These are phyloP conservation scores for Phalacrocorax brasilianus DNA, from an alignment of 2,113 vertebrate species.

Conservation along the genomic window DNA sequence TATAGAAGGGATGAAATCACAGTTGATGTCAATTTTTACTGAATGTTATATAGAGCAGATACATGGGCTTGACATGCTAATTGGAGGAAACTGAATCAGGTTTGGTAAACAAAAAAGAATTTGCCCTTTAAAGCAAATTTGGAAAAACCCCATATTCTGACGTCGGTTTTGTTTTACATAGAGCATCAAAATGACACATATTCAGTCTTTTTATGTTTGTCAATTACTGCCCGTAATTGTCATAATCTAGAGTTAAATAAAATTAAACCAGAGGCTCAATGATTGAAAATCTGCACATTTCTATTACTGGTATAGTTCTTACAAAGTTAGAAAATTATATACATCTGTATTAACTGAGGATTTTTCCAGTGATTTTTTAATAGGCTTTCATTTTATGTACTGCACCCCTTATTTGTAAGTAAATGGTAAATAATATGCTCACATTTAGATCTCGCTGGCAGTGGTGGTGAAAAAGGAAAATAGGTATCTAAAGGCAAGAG, in stretches of 20 bases:
- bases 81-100: conserved; percentile 40
- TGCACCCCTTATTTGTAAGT: background rate
- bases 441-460: background rate
- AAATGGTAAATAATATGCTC: background rate
- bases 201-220: background rate
- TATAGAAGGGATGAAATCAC: conserved; percentile 47
- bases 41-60: conserved; percentile 48
- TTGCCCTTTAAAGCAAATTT: conserved; percentile 21
- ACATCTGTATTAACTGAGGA: background rate
- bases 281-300: background rate
- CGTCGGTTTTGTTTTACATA: background rate
- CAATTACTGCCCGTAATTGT: background rate
- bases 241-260: background rate
- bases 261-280: background rate
- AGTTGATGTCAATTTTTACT: conserved; percentile 27
- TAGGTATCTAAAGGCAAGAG: background rate
- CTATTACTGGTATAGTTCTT: background rate
- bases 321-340: background rate
- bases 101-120: conserved; percentile 38
- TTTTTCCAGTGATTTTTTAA: background rate
- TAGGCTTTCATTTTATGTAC: background rate
- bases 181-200: background rate
- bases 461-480: background rate
- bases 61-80: conserved; percentile 39
- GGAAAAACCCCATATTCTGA: background rate